Base-by-base conservation (phyloP, 1,140 invertebrate genomes). In the Drosophila malerkotliana region DNA sequence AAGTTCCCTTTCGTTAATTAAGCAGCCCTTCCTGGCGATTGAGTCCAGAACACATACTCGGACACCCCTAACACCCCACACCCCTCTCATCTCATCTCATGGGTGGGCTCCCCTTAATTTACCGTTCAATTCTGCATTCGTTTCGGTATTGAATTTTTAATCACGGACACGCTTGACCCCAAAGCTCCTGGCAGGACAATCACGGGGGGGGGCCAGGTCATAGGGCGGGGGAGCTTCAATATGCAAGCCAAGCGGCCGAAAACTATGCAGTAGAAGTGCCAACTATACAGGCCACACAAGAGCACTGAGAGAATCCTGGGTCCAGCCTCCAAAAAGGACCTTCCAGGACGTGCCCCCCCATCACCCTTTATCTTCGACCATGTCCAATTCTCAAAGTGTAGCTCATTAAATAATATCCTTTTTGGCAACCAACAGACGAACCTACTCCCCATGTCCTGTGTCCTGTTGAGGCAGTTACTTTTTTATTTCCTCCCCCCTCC, bases 371-470 rank as follows among this genome's bases (percentile, higher is more conserved):
- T 18, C 32, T 34, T 34, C n/a, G 61, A 41, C 21, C 64, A 57
- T 71, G 76, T 55, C 72, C 77, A 77, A 77, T 71, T 75, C 76
- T 72, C 83, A 76, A 79, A 88, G 83, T 88, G 85, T 88, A 88
- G 83, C 83, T 88, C 83, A 88, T 88, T 88, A 88, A 88, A 88
- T 88, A 88, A 88, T 88, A 88, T 88, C 83, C 83, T 79, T 79
- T 85, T 88, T 73, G 67, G 67, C 74, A 78, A 76, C 76, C 59
- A 74, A 39, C 58, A 56, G 32, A 15, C 48, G 60, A 32, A 53
- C 30, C 9, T 10, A 12, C 30, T 54, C 12, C 21, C 5, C 28
- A 26, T 68, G 71, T 63, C 66, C 66, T 30, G 63, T 12, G 34
- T 37, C 34, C 34, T n/a, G 63, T n/a, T n/a, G 30, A 45, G 51